Conservation (phyloP, 92 coral and sea anemone genomes). For the Montipora capitata region DNA sequence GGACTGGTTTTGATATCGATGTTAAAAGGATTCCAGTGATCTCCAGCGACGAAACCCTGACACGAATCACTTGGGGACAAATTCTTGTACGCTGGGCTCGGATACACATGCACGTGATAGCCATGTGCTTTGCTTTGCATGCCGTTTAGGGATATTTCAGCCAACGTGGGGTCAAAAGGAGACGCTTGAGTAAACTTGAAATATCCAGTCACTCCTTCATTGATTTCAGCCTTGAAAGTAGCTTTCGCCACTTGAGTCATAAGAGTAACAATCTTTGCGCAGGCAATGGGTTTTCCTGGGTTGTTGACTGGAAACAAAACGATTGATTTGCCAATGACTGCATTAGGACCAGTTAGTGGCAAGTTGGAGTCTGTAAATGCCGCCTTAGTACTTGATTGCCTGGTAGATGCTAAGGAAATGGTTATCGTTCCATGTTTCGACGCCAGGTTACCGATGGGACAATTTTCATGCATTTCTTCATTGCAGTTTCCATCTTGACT, state of each 20-base stretch:
- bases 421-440: slow-evolving; percentile 70
- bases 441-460: slow-evolving; percentile 79
- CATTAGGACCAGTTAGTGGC: slow-evolving; percentile 71
- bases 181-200: slow-evolving; percentile 87
- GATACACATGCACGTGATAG: slow-evolving; percentile 91
- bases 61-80: slow-evolving; percentile 69
- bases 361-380: slow-evolving; percentile 80
- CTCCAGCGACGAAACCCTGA: slow-evolving; percentile 68
- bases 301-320: slow-evolving; percentile 57
- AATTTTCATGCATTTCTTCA: slow-evolving; percentile 56
- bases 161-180: slow-evolving; percentile 88
- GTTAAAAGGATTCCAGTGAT: slow-evolving; percentile 91
- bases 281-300: slow-evolving; percentile 73
- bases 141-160: slow-evolving; percentile 68
- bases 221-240: slow-evolving; percentile 42
- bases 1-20: slow-evolving; percentile 77
- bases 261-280: slow-evolving; percentile 80
- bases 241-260: slow-evolving; percentile 78
- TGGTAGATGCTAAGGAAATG: slow-evolving; percentile 76
- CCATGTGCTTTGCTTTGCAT: slow-evolving; percentile 77
- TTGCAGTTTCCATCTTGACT: slow-evolving; percentile 39
- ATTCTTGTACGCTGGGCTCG: slow-evolving; percentile 79
- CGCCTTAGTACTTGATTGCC: slow-evolving; percentile 61
- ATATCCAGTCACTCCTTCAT: slow-evolving; percentile 87
- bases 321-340: slow-evolving; percentile 81